Evolutionary conservation across 2,888 invertebrate genomes (phyloP), one percentile per base, ranked within the genome.

Genomic region (Psylliodes chrysocephalus): DNA sequence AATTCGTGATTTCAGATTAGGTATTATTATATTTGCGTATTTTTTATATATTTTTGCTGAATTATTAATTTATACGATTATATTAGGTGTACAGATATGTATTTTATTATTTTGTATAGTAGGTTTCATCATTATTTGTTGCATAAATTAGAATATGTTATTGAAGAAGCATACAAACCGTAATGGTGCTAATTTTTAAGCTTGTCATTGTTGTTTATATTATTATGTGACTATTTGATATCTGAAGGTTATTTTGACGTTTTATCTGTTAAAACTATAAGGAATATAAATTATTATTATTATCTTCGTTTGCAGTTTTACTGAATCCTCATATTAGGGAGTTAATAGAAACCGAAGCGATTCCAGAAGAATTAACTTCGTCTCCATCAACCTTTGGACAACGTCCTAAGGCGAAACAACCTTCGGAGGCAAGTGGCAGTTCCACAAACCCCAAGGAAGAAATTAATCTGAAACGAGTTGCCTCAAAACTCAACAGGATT

Each of bases 41-140:
- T 73, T 70, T 70, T 71, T 71, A 68, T 73, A 70, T 73, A 73
- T 73, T 71, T 70, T 71, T 65, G 69, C 71, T 71, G 70, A 70
- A 73, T 71, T 70, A 70, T 71, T 71, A 67, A 68, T 70, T 69
- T 63, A 59, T 70, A 66, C 19, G 54, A 56, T 38, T 63, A 40
- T 56, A 35, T 55, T 63, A 53, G 33, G 28, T 59, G 55, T 67
- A 62, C 52, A 62, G 47, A 64, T 53, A 56, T 57, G 30, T 61
- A 67, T 57, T 64, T 46, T 62, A 62, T 60, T 28, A 44, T 30
- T 46, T 44, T 40, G 44, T 54, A 12, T 46, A 15, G 55, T 61
- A 40, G n/a, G 55, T 59, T 54, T 54, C 52, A 54, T 60, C 44
- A 53, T 42, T 66, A 51, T 51, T 60, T 28, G 30, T 47, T 40